Evolutionary conservation across 2,888 invertebrate species (phyloP).

Genomic region (Hermodice carunculata): DNA sequence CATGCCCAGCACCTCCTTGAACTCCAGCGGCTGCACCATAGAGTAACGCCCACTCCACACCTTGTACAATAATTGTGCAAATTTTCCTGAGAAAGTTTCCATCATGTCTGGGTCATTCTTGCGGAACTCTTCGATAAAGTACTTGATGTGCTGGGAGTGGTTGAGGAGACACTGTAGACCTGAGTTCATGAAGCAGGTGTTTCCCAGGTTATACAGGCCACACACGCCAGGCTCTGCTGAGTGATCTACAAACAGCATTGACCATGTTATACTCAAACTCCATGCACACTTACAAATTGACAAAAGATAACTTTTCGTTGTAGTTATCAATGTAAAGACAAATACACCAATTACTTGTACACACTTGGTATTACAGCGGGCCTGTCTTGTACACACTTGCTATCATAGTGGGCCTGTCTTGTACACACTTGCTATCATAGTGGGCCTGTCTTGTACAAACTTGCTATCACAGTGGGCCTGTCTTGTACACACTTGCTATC

Average conservation of each 20-base stretch:
- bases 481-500: too few species aligned
- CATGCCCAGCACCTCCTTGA: constrained; percentile 75
- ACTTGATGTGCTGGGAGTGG: constrained; percentile 75
- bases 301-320: too few species aligned
- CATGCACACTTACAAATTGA: too few species aligned
- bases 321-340: too few species aligned
- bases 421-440: too few species aligned
- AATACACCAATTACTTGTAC: not conserved
- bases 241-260: constrained; percentile 49
- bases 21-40: constrained; percentile 73
- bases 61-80: constrained; percentile 73
- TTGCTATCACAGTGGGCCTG: too few species aligned
- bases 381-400: too few species aligned
- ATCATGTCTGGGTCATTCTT: not conserved
- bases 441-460: too few species aligned
- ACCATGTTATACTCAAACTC: too few species aligned
- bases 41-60: constrained; percentile 75
- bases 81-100: constrained; percentile 72
- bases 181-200: constrained; percentile 92
- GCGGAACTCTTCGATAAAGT: constrained; percentile 68
- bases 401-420: too few species aligned
- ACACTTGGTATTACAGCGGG: too few species aligned
- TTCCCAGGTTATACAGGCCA: constrained; percentile 86
- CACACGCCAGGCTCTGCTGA: constrained; percentile 71
- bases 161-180: constrained; percentile 86